These are phyloP conservation scores for Exaiptasia diaphana DNA, from an alignment of 64 coral and sea anemone species.

Conservation along the genomic window DNA sequence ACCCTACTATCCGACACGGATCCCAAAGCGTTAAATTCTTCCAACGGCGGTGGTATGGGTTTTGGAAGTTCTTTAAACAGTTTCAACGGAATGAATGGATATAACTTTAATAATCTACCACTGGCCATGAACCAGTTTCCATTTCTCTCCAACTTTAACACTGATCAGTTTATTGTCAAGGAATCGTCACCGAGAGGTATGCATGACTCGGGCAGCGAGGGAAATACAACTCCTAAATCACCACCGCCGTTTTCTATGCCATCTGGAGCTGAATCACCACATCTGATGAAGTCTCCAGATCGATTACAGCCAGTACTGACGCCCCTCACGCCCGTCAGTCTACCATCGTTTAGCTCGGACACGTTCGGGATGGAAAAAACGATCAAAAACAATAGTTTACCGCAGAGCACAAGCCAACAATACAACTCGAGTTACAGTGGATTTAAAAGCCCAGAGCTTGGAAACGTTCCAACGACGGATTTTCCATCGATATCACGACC, in stretches of 20 bases:
- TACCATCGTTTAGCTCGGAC: constrained; percentile 77
- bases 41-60: constrained; percentile 20
- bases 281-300: constrained; percentile 80
- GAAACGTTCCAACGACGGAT: constrained; percentile 88
- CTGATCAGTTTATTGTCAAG: constrained; percentile 81
- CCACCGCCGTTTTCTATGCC: constrained; percentile 63
- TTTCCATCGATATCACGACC: constrained; percentile 92
- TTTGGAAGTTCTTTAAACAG: neutral
- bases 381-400: constrained; percentile 61
- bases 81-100: constrained; percentile 75
- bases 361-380: constrained; percentile 83
- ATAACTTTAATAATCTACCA: constrained; percentile 82
- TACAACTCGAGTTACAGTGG: constrained; percentile 87
- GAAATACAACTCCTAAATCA: constrained; percentile 53
- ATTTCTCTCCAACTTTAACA: constrained; percentile 84
- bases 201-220: constrained; percentile 48
- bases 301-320: constrained; percentile 79
- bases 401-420: constrained; percentile 59
- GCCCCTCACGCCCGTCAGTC: constrained; percentile 81
- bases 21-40: neutral
- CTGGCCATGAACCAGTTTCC: constrained; percentile 90
- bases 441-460: constrained; percentile 97
- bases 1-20: neutral
- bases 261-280: constrained; percentile 51
- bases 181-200: constrained; percentile 60